phyloP scores from a whole-genome alignment of 2,797 vertebrate species.

The Sebastes hubbsi region DNA sequence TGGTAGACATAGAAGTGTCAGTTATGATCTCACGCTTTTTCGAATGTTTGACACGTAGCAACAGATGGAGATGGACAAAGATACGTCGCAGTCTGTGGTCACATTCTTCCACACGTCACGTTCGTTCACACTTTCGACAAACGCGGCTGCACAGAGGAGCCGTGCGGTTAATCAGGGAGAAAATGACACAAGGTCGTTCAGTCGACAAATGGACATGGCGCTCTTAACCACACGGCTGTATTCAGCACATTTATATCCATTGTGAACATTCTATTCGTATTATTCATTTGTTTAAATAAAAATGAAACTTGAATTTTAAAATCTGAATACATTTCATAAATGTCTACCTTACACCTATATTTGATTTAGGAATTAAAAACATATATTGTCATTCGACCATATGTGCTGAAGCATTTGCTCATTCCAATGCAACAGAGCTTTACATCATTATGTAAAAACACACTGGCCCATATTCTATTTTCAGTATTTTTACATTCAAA shows the following conservation, averaged over 20 bases:
- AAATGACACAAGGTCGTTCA: not conserved
- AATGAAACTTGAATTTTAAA: not conserved
- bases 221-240: not conserved
- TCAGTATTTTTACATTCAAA: constrained; percentile 5
- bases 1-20: not conserved
- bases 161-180: not conserved
- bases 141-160: not conserved
- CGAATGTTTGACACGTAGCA: not conserved
- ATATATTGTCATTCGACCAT: not conserved
- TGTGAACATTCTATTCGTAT: not conserved
- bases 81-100: not conserved
- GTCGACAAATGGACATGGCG: not conserved
- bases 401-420: not conserved
- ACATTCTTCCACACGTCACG: not conserved
- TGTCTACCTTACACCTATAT: not conserved
- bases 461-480: not conserved
- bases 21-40: not conserved
- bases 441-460: not conserved
- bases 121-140: not conserved
- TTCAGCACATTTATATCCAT: not conserved
- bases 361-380: not conserved
- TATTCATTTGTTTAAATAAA: not conserved
- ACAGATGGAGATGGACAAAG: not conserved
- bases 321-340: not conserved
- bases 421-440: not conserved